Conservation (phyloP, 2,797 vertebrate species). For the Myripristis murdjan region DNA sequence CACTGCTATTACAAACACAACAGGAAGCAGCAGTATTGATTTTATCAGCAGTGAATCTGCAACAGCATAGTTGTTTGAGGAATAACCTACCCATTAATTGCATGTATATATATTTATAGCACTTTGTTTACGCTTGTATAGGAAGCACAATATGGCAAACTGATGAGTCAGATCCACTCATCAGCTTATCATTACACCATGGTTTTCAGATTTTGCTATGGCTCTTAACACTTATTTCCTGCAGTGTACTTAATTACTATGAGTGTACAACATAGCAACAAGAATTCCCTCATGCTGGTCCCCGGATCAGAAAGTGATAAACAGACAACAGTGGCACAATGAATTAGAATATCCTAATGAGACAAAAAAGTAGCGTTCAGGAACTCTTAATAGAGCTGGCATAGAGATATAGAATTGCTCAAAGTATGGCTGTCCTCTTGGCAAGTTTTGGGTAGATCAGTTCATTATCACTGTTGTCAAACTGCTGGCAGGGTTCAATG, state of each 20-base stretch:
- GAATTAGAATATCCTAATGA: neutral
- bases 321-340: too few species aligned
- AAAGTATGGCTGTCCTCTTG: conserved; percentile 32
- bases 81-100: conserved; percentile 7
- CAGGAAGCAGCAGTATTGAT: neutral
- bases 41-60: neutral
- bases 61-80: conserved; percentile 11
- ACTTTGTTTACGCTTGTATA: conserved; percentile 2
- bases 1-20: neutral
- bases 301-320: neutral
- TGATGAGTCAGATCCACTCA: conserved; percentile 26
- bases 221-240: conserved; percentile 6
- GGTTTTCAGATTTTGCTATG: neutral
- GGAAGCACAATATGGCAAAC: conserved; percentile 15
- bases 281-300: neutral
- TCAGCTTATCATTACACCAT: conserved; percentile 21
- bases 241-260: neutral
- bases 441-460: conserved; percentile 54
- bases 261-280: neutral
- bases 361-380: neutral
- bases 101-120: conserved; percentile 29
- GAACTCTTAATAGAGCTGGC: conserved; percentile 20
- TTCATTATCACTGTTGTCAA: conserved; percentile 70
- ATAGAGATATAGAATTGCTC: conserved; percentile 31
- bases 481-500: conserved; percentile 68